phyloP scores from a whole-genome alignment of 2,113 vertebrate genomes.

The Oryzias javanicus region DNA sequence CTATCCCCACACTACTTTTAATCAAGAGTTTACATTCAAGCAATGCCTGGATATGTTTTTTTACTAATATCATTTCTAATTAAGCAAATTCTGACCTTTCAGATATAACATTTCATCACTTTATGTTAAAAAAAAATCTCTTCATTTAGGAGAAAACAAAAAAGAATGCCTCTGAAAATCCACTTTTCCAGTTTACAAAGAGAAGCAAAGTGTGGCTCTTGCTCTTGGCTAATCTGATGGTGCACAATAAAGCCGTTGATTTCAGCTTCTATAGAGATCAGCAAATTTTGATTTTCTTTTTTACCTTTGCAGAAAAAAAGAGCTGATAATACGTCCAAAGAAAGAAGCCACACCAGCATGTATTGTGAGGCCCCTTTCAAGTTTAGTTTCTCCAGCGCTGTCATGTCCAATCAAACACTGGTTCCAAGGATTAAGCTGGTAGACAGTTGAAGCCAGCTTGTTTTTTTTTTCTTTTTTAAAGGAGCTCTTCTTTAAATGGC shows the following conservation, averaged over 20 bases:
- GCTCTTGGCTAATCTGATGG: neutral
- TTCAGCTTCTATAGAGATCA: conserved; percentile 33
- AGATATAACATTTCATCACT: too few species aligned
- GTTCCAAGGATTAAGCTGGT: conserved; percentile 53
- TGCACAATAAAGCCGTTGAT: neutral
- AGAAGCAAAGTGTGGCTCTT: neutral
- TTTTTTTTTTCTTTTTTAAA: too few species aligned
- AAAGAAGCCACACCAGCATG: conserved; percentile 64
- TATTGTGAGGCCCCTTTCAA: conserved; percentile 61
- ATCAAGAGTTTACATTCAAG: too few species aligned
- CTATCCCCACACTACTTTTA: too few species aligned
- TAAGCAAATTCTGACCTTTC: too few species aligned
- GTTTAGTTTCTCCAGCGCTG: conserved; percentile 59
- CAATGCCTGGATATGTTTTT: too few species aligned
- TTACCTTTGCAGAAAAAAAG: conserved; percentile 24
- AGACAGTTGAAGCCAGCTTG: conserved; percentile 56
- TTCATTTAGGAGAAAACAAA: too few species aligned
- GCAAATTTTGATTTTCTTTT: conserved; percentile 42
- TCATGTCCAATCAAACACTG: conserved; percentile 65
- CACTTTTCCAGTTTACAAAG: neutral
- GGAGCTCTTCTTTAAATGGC: conserved; percentile 65
- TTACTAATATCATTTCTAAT: too few species aligned
- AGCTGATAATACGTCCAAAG: conserved; percentile 59
- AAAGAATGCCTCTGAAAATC: too few species aligned
- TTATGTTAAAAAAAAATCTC: too few species aligned